Evolutionary conservation across 2,113 vertebrate genomes (phyloP).

Genomic region (Psittacara wagleri): DNA sequence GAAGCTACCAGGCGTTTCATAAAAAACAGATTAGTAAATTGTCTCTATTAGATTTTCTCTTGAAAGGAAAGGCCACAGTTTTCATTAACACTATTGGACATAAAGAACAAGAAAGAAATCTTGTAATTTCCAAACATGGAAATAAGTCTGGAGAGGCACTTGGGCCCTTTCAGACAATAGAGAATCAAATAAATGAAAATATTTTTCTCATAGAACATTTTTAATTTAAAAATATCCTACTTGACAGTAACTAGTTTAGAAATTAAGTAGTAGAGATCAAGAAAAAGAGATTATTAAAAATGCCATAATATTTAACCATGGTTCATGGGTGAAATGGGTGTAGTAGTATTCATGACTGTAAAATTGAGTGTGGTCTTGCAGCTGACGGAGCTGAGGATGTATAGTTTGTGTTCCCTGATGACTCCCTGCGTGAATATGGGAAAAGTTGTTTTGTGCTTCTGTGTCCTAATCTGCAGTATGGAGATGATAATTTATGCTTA

Average conservation of each 20-base stretch:
- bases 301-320: not conserved
- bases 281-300: not conserved
- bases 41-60: not conserved
- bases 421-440: not conserved
- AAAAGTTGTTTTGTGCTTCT: not conserved
- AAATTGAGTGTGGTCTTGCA: not conserved
- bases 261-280: not conserved
- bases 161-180: not conserved
- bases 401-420: not conserved
- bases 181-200: not conserved
- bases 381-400: not conserved
- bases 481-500: not conserved
- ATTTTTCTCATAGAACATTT: not conserved
- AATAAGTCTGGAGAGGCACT: not conserved
- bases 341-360: not conserved
- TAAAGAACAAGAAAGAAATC: not conserved
- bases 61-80: not conserved
- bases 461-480: not conserved
- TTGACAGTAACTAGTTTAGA: not conserved
- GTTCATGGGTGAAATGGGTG: not conserved
- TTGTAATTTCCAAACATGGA: not conserved
- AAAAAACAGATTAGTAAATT: not conserved
- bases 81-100: not conserved
- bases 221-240: not conserved
- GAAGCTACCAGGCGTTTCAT: not conserved